Base-by-base conservation (phyloP, 2,888 invertebrate species). In the Chrysina gloriosa region DNA sequence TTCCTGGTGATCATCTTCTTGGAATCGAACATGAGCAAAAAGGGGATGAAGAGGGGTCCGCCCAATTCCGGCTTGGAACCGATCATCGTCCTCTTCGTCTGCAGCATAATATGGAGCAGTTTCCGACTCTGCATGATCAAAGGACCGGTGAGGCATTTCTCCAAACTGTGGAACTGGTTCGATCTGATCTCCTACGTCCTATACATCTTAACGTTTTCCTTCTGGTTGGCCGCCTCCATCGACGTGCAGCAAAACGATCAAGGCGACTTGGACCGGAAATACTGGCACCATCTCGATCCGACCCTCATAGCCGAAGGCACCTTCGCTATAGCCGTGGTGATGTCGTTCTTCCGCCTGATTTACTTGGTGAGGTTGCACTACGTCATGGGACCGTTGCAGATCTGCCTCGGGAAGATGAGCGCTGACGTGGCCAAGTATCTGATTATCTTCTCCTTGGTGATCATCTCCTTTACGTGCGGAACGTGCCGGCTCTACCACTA, bases 401-500 rank as follows among this genome's bases (percentile, higher is more conserved):
- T 89, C 65, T 89, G 90, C 0, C 81, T 91, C 42, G 89, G 89
- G 9, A 89, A 89, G 80, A 90, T 91, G 90, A 85, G 87, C 27
- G 84, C 85, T n/a, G 90, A 90, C 75, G 87, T 90, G 72, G 85
- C 85, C 19, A 87, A 88, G 74, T 90, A 89, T 78, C 81, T 89
- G 19, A 82, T 87, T 21, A 86, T 91, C 39, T 89, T 90, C 75
- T 75, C 84, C 1, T 86, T 90, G 47, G 85, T 89, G 29, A 84
- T 89, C 67, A 77, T 87, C 47, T 84, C 89, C 1, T 91, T 90
- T 73, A 84, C 87, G 0, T 85, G 86, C 4, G 90, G 89, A 0
- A 80, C 90, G 61, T 86, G 88, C 47, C 84, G 86, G 1, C 84
- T 90, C 69, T 91, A 91, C 76, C 87, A 89, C 67, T 89, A 90